Evolutionary conservation across 1,140 invertebrate species (phyloP), one percentile per base, ranked within the genome.

Genomic region (Psix sp.): DNA sequence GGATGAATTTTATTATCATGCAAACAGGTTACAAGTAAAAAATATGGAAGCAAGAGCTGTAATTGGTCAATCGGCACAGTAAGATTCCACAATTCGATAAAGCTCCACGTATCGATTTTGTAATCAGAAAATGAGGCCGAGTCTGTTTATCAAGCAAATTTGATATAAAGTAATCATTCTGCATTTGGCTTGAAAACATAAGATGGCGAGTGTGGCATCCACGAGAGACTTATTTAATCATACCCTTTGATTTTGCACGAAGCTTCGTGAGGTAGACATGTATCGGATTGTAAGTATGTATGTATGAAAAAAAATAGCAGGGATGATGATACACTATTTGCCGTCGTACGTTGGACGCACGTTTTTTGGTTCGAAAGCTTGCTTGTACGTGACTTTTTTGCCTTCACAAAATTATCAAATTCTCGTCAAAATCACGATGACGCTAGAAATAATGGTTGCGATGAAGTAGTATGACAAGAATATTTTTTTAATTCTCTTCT

Each of bases 41-140:
- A 18, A 60, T 42, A 56, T 48, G 52, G 62, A 51, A 59, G 13
- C 35, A 11, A 11, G 29, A n/a, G 40, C 16, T 18, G 21, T 46
- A 70, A 52, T 70, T 59, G 49, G 49, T 51, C 54, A 70, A 71
- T 65, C 73, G 73, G 15, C 73, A 75, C 62, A 70, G 56, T 67
- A 70, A 80, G 79, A 80, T 80, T 66, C 66, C 68, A 49, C 49
- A 48, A 67, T 76, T 68, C 35, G 77, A 80, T 80, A 80, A 78
- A 80, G 67, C 75, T 77, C 52, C 65, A 38, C 59, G 56, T 75
- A 80, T 80, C 79, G 79, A 78, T 80, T 78, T 77, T 78, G 72
- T 76, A 76, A 78, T 78, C 77, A 74, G 66, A 66, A 76, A 80
- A 77, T 54, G 63, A 75, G 79, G 79, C 73, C 77, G 43, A 56